Evolutionary conservation across 2,113 vertebrate species (phyloP).

Genomic region (Aramus guarauna): DNA sequence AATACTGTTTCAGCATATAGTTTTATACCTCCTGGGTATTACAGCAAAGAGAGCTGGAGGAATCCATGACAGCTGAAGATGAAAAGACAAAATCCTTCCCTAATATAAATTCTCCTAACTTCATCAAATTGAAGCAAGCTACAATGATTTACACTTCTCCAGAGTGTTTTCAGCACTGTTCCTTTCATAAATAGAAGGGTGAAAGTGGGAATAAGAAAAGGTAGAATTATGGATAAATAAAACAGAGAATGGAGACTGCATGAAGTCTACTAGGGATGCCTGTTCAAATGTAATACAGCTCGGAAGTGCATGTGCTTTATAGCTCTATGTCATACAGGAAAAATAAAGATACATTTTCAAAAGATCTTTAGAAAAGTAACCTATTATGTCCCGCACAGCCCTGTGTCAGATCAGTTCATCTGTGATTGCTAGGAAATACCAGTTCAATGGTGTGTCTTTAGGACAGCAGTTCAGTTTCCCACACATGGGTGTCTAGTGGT

Average conservation of each 20-base stretch:
- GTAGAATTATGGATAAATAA: neutral
- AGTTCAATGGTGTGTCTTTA: neutral
- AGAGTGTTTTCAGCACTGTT: neutral
- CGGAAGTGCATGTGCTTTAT: neutral
- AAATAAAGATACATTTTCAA: neutral
- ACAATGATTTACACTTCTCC: neutral
- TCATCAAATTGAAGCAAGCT: neutral
- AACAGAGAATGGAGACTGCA: neutral
- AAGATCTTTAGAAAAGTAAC: neutral
- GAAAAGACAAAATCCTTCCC: neutral
- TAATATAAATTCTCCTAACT: neutral
- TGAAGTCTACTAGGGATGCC: neutral
- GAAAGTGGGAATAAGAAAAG: neutral
- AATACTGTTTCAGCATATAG: neutral
- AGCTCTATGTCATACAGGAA: neutral
- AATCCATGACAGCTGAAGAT: neutral
- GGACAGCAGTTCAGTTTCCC: neutral
- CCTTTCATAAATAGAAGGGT: neutral
- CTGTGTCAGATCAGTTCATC: neutral
- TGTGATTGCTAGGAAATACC: neutral
- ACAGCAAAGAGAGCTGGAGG: neutral
- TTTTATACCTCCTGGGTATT: neutral
- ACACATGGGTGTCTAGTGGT: neutral
- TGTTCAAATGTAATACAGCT: neutral
- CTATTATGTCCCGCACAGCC: neutral